These are phyloP conservation scores for Amiota communis DNA, from an alignment of 2,888 invertebrate species.

Conservation along the genomic window DNA sequence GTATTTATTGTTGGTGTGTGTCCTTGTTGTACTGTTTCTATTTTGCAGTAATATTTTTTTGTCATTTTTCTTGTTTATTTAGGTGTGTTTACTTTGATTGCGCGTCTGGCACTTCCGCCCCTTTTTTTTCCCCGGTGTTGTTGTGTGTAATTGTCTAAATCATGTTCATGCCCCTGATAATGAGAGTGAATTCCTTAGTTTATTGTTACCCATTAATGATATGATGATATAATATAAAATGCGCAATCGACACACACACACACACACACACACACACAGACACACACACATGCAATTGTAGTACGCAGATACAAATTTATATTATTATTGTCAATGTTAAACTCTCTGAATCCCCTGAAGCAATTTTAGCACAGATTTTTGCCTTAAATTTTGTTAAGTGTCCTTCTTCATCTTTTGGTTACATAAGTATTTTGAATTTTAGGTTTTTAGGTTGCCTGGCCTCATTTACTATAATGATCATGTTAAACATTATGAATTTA, in stretches of 20 bases:
- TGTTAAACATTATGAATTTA: too few relatives aligned
- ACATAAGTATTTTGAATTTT: slow-evolving; percentile 2
- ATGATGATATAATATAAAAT: slow-evolving; percentile 18
- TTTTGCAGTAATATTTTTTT: not conserved
- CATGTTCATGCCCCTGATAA: not conserved
- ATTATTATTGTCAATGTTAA: not conserved
- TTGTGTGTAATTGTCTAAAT: slow-evolving; percentile 7
- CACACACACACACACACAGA: slow-evolving; percentile 1
- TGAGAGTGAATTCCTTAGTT: slow-evolving; percentile 16
- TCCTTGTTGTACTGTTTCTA: not conserved
- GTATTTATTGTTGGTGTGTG: not conserved
- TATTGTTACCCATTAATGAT: slow-evolving; percentile 34
- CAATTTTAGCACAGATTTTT: slow-evolving; percentile 13
- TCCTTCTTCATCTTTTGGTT: not conserved
- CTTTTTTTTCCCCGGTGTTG: slow-evolving; percentile 2
- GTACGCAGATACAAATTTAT: not conserved
- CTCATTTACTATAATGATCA: too few relatives aligned
- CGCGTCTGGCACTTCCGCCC: slow-evolving; percentile 17
- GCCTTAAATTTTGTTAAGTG: not conserved
- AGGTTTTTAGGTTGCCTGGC: too few relatives aligned
- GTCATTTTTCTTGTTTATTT: slow-evolving; percentile 47
- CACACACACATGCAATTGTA: not conserved
- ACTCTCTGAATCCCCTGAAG: not conserved
- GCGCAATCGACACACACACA: slow-evolving; percentile 11
- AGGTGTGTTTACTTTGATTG: slow-evolving; percentile 52